A percentile compares a stretch with the other conserved stretches of the same genome.
Evolutionary conservation across 2,888 invertebrate species (phyloP).

Genomic region (Epinotia brunnichana): DNA sequence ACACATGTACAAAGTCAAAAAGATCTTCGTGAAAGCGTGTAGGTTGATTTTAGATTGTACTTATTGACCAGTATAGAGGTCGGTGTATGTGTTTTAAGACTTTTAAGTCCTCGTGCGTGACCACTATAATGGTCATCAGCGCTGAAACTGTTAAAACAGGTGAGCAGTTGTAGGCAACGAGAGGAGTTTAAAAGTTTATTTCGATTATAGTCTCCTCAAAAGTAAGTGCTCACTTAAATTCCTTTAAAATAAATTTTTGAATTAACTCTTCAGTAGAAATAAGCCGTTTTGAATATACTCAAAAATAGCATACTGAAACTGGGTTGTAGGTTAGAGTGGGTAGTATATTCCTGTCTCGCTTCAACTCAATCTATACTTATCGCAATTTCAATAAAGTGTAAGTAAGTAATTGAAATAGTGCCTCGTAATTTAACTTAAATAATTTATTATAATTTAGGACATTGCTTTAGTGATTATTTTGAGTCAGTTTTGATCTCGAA

Average conservation of each 20-base stretch:
- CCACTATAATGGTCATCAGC: background rate
- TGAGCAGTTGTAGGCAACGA: background rate
- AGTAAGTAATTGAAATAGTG: slow-evolving; percentile 46
- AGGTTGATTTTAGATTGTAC: slow-evolving; percentile 1
- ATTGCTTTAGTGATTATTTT: slow-evolving; percentile 27
- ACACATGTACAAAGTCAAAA: background rate
- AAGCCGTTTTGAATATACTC: background rate
- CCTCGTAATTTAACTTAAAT: slow-evolving; percentile 46
- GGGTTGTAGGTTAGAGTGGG: background rate
- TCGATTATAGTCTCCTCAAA: background rate
- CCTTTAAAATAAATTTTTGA: no score
- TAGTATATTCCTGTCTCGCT: background rate
- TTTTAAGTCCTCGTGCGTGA: no score
- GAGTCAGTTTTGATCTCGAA: slow-evolving; percentile 3
- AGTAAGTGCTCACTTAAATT: no score
- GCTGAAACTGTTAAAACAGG: background rate
- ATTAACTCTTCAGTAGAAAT: no score
- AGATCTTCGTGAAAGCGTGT: background rate
- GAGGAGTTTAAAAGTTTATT: background rate
- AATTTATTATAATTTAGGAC: slow-evolving; percentile 47
- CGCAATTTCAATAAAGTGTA: background rate
- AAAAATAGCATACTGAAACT: background rate
- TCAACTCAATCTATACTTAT: background rate
- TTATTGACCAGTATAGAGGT: background rate
- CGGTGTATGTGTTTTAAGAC: background rate